These are phyloP conservation scores for Phoxinus phoxinus DNA, from an alignment of 2,113 vertebrate genomes.

Conservation along the genomic window DNA sequence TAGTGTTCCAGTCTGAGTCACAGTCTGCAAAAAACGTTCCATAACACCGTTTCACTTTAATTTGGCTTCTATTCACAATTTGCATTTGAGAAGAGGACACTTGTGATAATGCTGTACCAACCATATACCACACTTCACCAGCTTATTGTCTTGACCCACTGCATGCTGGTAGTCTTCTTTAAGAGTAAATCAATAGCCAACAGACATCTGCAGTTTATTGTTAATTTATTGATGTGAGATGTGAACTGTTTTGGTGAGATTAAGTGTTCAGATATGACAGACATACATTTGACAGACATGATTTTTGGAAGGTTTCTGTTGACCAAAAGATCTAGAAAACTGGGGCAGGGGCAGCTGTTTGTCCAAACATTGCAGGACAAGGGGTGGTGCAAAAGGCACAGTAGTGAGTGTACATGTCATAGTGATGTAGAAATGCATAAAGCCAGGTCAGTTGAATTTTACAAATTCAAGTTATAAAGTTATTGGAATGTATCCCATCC, in stretches of 20 bases:
- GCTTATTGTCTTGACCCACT: slow-evolving; percentile 2
- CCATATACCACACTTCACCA: slow-evolving; percentile 1
- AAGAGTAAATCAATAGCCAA: not conserved
- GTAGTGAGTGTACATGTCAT: not conserved
- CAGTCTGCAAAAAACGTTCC: slow-evolving; percentile 33
- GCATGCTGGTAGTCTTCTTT: not conserved
- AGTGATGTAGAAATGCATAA: not conserved
- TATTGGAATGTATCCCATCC: not conserved
- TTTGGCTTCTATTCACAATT: not conserved
- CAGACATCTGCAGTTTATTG: not conserved
- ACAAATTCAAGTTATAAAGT: not conserved
- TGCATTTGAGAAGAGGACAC: not conserved
- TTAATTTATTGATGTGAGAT: slow-evolving; percentile 3
- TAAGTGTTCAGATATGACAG: not conserved
- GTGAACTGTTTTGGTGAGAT: not conserved
- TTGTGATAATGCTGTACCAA: slow-evolving; percentile 3
- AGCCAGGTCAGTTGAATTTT: not conserved
- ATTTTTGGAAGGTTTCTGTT: not conserved
- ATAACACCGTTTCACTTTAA: slow-evolving; percentile 13
- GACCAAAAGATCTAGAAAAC: not conserved
- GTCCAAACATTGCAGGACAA: not conserved
- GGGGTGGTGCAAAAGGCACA: not conserved
- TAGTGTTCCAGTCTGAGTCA: slow-evolving; percentile 47
- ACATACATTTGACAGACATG: too few relatives aligned
- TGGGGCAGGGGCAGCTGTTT: not conserved